Percentiles rank a stretch among this genome's conserved stretches.
These are phyloP conservation scores for Coregonus sp. DNA, from an alignment of 2,797 vertebrate species.

Conservation along the genomic window DNA sequence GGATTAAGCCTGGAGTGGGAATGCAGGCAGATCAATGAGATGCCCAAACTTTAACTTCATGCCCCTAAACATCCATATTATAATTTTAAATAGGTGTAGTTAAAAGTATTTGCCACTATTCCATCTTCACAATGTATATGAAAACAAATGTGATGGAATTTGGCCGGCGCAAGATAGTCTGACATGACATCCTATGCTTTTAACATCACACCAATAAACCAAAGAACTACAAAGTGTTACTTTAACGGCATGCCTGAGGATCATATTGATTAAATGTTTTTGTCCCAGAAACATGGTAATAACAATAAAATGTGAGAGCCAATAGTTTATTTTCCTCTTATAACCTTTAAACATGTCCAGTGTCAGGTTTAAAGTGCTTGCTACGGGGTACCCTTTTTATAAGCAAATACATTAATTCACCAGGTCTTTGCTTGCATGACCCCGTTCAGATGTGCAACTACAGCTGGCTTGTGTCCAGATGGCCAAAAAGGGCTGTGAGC, in stretches of 20 bases:
- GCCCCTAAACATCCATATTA: not conserved
- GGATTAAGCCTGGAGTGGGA: not conserved
- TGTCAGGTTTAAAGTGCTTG: constrained; percentile 82
- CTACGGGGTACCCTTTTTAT: constrained; percentile 83
- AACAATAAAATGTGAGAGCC: constrained; percentile 90
- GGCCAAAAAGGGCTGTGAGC: constrained; percentile 67
- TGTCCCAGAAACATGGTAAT: constrained; percentile 79
- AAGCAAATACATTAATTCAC: constrained; percentile 83
- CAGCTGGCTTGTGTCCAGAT: constrained; percentile 71
- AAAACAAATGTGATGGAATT: constrained; percentile 54
- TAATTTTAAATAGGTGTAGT: not conserved
- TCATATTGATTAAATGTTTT: constrained; percentile 82
- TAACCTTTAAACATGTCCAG: constrained; percentile 90
- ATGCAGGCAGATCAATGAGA: not conserved
- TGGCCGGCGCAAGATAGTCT: constrained; percentile 70
- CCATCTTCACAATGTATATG: constrained; percentile 7
- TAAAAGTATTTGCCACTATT: not conserved
- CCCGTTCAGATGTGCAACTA: constrained; percentile 79
- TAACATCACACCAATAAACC: constrained; percentile 62
- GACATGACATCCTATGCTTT: constrained; percentile 64
- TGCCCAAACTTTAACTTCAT: not conserved
- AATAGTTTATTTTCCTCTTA: constrained; percentile 86
- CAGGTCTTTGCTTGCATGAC: constrained; percentile 78
- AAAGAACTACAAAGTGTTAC: constrained; percentile 76
- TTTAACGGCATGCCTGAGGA: constrained; percentile 88